These are phyloP conservation scores for Catostomus latipinnis DNA, from an alignment of 2,797 vertebrate species.

Conservation along the genomic window DNA sequence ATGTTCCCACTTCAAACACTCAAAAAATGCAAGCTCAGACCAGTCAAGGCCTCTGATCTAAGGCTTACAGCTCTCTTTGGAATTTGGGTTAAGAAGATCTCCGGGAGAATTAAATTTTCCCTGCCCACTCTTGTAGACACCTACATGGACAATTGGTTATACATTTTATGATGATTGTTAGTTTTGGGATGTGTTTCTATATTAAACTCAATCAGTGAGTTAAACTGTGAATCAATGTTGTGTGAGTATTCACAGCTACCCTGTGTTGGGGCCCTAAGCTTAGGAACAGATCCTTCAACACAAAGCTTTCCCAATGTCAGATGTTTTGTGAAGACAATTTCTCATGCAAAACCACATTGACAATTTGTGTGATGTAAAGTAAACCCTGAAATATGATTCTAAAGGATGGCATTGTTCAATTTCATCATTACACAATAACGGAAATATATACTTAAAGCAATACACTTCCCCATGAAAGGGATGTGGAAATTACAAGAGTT, in stretches of 20 bases:
- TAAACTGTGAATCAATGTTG: constrained; percentile 7
- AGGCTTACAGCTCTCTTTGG: constrained; percentile 39
- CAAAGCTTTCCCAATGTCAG: constrained; percentile 36
- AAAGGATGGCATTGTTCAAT: background rate
- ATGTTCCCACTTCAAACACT: background rate
- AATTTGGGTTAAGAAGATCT: constrained; percentile 43
- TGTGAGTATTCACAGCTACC: constrained; percentile 7
- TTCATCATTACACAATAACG: constrained; percentile 30
- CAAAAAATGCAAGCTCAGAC: constrained; percentile 22
- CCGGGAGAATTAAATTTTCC: background rate
- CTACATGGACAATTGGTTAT: background rate
- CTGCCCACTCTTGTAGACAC: background rate
- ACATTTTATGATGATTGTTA: background rate
- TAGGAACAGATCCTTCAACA: constrained; percentile 30
- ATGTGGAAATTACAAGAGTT: constrained; percentile 67
- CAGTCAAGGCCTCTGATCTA: constrained; percentile 38
- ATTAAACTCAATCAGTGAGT: background rate
- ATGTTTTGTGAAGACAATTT: constrained; percentile 10
- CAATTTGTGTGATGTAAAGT: background rate
- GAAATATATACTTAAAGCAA: constrained; percentile 41
- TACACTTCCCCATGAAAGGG: constrained; percentile 49
- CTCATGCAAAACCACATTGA: background rate
- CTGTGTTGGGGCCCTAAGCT: constrained; percentile 20
- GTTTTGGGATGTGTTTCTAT: background rate
- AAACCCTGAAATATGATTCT: constrained; percentile 8